These are phyloP conservation scores for Gadus chalcogrammus DNA, from an alignment of 2,113 vertebrate species.

Conservation along the genomic window DNA sequence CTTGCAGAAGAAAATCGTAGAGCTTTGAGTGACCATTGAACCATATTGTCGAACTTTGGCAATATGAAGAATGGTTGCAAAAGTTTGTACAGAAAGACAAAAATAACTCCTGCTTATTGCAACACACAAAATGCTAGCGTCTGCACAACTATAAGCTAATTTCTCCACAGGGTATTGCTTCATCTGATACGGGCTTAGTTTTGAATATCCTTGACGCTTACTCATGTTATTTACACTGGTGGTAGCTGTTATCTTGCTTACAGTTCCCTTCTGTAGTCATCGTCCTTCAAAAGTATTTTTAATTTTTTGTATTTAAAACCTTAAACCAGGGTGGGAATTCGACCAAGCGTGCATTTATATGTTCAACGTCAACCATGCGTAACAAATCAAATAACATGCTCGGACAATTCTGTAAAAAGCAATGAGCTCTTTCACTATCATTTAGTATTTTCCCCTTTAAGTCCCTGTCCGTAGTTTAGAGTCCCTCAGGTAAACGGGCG, in stretches of 20 bases:
- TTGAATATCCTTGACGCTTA: neutral
- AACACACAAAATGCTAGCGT: slow-evolving; percentile 20
- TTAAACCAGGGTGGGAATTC: no score
- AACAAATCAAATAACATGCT: no score
- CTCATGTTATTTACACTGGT: slow-evolving; percentile 37
- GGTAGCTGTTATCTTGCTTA: slow-evolving; percentile 25
- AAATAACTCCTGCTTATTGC: slow-evolving; percentile 11
- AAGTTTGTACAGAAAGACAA: slow-evolving; percentile 9
- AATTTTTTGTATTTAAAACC: no score
- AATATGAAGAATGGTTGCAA: neutral
- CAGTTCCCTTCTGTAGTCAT: no score
- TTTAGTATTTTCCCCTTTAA: slow-evolving; percentile 6
- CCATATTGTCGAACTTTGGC: slow-evolving; percentile 9
- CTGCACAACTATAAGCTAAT: slow-evolving; percentile 35
- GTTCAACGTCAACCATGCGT: no score
- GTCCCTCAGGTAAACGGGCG: slow-evolving; percentile 59
- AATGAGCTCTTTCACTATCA: slow-evolving; percentile 9
- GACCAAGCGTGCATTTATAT: no score
- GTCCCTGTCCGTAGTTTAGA: slow-evolving; percentile 39
- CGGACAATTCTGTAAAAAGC: neutral
- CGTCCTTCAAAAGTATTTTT: no score
- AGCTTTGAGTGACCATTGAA: slow-evolving; percentile 5
- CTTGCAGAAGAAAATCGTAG: neutral
- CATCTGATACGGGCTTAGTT: slow-evolving; percentile 16
- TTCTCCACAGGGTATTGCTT: slow-evolving; percentile 21